Evolutionary conservation across 2,113 vertebrate species (phyloP), one percentile per base, ranked within the genome.

Genomic region (Oostethus manadensis): DNA sequence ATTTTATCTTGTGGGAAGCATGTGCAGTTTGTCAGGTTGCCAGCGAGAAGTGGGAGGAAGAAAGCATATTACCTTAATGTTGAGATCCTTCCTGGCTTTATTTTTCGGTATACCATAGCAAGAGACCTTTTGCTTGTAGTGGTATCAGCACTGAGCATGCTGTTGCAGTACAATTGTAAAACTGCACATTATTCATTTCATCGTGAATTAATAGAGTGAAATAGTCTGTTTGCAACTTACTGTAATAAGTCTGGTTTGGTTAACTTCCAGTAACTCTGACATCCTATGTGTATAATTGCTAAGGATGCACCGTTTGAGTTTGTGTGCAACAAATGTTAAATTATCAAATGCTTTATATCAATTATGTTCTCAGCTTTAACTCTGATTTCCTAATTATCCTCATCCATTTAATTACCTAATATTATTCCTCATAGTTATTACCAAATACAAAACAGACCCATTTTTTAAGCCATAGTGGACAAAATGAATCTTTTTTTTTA

Each of bases 1-100:
- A 17, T 77, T 80, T 78, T 71, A 66, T 69, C 63, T 73, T 29
- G 10, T 15, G 40, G 42, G 14, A 18, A 63, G 68, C 62, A 60
- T 55, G 26, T 23, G 33, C 59, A 0, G 40, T 81, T 75, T 60
- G 62, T 68, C 62, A 66, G 53, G 50, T 60, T 64, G 56, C 49
- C 20, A 22, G n/a, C 40, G 53, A 35, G 29, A 54, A 3, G n/a
- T 21, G 33, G 33, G 11, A 55, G 51, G 33, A 38, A n/a, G 51
- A 7, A 10, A 55, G 51, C n/a, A 38, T 6, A 55, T 38, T 55
- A 55, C 33, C 17, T 38, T 38, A 40, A 55, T 40, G 51, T 38
- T 14, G 18, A 38, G 33, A n/a, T 55, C n/a, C n/a, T 38, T 55
- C n/a, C n/a, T 10, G 21, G n/a, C 33, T 13, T 33, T 20, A 54